A percentile compares a stretch with the other conserved stretches of the same genome.
Conservation (phyloP, 1,140 invertebrate species). For the Sipha flava region DNA sequence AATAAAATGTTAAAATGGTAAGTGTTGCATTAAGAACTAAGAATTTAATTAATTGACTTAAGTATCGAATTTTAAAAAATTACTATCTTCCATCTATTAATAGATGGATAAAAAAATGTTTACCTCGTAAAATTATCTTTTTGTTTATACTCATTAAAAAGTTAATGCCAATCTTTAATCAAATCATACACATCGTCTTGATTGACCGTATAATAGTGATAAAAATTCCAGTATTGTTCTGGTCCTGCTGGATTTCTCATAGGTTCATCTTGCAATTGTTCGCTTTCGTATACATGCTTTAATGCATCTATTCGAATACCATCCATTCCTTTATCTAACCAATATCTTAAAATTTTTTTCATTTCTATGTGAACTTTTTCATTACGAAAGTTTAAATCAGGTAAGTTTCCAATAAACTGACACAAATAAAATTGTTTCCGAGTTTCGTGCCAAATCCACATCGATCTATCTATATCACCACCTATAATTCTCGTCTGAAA, state of each 20-base stretch:
- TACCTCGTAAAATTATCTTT: neutral
- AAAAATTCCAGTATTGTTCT: neutral
- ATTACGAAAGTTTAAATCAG: conserved; percentile 64
- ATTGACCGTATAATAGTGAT: conserved; percentile 57
- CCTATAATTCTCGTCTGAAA: too few relatives aligned
- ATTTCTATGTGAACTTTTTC: conserved; percentile 51
- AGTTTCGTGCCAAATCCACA: conserved; percentile 58
- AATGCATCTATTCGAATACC: conserved; percentile 60
- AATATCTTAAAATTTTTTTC: conserved; percentile 47
- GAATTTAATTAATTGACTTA: too few relatives aligned
- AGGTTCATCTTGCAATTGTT: conserved; percentile 42
- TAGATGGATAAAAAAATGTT: too few relatives aligned
- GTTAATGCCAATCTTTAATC: conserved; percentile 41
- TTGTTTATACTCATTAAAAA: neutral
- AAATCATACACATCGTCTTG: conserved; percentile 53
- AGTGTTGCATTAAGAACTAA: too few relatives aligned
- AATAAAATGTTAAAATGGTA: too few relatives aligned
- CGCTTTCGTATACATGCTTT: conserved; percentile 46
- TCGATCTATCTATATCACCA: conserved; percentile 37
- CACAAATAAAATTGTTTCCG: conserved; percentile 65
- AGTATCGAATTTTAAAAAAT: too few relatives aligned
- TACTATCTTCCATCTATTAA: too few relatives aligned
- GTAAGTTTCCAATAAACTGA: conserved; percentile 59
- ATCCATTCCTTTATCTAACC: too few relatives aligned
- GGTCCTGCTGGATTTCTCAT: neutral